These are phyloP conservation scores for Microcebus lehilahytsara DNA, from an alignment of 2,113 vertebrate species.

Conservation along the genomic window DNA sequence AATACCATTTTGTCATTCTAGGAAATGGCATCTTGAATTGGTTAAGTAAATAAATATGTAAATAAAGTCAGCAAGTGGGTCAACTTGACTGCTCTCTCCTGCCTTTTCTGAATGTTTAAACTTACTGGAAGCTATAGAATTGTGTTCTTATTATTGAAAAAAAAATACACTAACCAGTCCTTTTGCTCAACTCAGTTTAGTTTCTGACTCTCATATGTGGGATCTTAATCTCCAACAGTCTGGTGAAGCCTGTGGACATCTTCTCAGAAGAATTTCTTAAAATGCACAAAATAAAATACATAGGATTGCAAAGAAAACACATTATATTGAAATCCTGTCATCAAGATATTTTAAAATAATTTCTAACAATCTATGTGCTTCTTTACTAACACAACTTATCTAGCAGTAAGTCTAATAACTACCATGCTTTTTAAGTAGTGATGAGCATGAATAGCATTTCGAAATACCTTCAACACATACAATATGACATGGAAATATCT, in stretches of 20 bases:
- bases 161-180: neutral
- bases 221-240: neutral
- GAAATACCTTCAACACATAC: neutral
- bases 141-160: neutral
- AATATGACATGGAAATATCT: neutral
- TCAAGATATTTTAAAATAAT: conserved; percentile 22
- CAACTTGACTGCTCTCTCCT: neutral
- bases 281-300: conserved; percentile 4
- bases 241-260: neutral
- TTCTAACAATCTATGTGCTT: neutral
- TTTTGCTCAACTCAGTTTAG: neutral
- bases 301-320: neutral
- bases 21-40: neutral
- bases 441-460: neutral
- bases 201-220: neutral
- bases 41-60: neutral
- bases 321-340: neutral
- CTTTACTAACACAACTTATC: neutral
- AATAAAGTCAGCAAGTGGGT: neutral
- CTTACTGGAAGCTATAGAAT: neutral
- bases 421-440: neutral
- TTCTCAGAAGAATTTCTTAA: neutral
- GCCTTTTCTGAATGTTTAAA: neutral
- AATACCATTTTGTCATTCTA: neutral
- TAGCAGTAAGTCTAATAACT: neutral